Percentiles rank a stretch among this genome's conserved stretches.
Conservation (phyloP, 2,797 vertebrate species). For the Xiphophorus birchmanni region DNA sequence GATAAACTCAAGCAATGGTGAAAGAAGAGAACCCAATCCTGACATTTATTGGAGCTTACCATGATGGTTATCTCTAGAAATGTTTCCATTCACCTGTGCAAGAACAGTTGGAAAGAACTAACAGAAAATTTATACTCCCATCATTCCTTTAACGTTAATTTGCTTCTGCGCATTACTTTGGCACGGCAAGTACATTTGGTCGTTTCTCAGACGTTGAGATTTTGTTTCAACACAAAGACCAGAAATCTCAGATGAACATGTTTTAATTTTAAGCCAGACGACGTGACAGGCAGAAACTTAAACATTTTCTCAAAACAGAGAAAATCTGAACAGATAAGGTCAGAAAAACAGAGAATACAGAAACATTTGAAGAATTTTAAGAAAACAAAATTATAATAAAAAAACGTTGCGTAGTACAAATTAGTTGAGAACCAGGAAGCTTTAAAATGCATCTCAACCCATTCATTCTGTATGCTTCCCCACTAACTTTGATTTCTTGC, state of each 20-base stretch:
- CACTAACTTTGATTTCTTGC: neutral
- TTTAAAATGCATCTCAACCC: neutral
- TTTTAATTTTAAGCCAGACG: conserved; percentile 4
- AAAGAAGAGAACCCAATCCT: neutral
- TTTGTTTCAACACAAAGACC: neutral
- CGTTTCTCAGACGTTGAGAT: neutral
- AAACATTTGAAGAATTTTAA: neutral
- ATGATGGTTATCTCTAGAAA: conserved; percentile 9
- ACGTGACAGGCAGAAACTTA: neutral
- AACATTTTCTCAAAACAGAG: conserved; percentile 1
- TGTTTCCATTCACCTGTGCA: conserved; percentile 10
- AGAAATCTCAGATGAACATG: neutral
- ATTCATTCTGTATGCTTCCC: neutral
- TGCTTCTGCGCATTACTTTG: neutral
- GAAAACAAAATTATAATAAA: neutral
- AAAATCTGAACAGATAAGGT: neutral
- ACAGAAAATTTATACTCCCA: conserved; percentile 1
- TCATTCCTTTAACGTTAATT: neutral
- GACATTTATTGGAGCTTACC: conserved; percentile 13
- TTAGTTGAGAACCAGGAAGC: neutral
- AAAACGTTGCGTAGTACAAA: neutral
- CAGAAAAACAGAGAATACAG: neutral
- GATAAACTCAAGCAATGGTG: neutral
- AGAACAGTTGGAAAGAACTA: conserved; percentile 9
- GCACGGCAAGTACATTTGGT: neutral